Conservation (phyloP, 2,113 vertebrate species). For the Takifugu flavidus region DNA sequence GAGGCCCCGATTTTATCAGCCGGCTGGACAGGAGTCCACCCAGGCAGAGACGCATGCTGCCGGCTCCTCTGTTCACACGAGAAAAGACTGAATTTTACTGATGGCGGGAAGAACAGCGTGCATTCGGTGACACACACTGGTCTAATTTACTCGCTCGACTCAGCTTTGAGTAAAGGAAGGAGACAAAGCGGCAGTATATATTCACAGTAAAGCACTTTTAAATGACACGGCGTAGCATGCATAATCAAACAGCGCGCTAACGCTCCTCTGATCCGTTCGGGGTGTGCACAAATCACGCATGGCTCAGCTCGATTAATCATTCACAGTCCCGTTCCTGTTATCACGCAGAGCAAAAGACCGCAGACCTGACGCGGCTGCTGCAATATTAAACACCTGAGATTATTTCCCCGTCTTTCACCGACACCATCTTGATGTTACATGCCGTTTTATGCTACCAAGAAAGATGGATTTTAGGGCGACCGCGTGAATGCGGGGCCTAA, state of each 20-base stretch:
- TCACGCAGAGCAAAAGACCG: slow-evolving; percentile 6
- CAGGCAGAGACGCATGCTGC: slow-evolving; percentile 1
- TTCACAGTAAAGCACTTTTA: neutral
- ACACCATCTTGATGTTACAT: slow-evolving; percentile 24
- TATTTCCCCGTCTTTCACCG: slow-evolving; percentile 20
- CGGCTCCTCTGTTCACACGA: slow-evolving; percentile 8
- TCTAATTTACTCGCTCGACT: slow-evolving; percentile 40
- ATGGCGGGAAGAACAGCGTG: too few species aligned
- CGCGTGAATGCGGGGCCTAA: slow-evolving; percentile 27
- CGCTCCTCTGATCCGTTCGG: too few species aligned
- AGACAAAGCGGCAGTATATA: neutral
- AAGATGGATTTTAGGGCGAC: slow-evolving; percentile 39
- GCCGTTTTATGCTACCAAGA: slow-evolving; percentile 28
- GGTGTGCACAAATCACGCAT: slow-evolving; percentile 7
- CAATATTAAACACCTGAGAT: slow-evolving; percentile 36
- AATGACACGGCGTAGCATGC: slow-evolving; percentile 16
- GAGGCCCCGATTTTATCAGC: slow-evolving; percentile 18
- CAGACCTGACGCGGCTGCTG: slow-evolving; percentile 2
- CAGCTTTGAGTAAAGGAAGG: slow-evolving; percentile 6
- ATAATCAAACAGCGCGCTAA: neutral
- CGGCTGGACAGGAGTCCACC: slow-evolving; percentile 37
- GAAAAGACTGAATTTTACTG: too few species aligned
- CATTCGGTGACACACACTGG: neutral
- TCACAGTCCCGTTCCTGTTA: slow-evolving; percentile 20
- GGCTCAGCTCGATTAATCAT: slow-evolving; percentile 30